These are phyloP conservation scores for Echeneis naucrates DNA, from an alignment of 2,797 vertebrate species.

Conservation along the genomic window DNA sequence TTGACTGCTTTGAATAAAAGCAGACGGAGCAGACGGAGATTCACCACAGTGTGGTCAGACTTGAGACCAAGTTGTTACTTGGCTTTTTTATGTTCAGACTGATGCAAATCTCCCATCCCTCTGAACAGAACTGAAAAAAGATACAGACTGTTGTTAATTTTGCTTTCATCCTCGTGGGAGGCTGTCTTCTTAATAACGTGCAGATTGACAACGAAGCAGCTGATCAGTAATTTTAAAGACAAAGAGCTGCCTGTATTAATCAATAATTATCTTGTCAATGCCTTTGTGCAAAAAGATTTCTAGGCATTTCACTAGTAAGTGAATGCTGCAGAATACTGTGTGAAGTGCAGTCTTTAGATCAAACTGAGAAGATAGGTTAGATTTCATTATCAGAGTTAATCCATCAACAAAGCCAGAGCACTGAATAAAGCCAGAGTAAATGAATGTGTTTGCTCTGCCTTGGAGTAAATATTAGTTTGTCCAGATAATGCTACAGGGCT, in stretches of 20 bases:
- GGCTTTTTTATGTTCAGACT: constrained; percentile 85
- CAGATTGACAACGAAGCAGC: constrained; percentile 57
- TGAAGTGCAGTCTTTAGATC: constrained; percentile 66
- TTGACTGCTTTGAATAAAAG: too few relatives aligned
- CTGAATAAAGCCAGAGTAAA: constrained; percentile 75
- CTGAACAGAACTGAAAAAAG: constrained; percentile 70
- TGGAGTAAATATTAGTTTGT: constrained; percentile 85
- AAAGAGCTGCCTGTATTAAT: constrained; percentile 21
- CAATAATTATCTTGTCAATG: not conserved
- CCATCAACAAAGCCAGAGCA: constrained; percentile 78
- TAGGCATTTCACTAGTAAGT: constrained; percentile 58
- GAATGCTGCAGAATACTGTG: constrained; percentile 54
- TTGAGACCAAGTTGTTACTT: constrained; percentile 85
- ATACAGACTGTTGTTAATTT: constrained; percentile 74
- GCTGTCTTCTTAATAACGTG: constrained; percentile 50
- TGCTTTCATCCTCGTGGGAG: constrained; percentile 68
- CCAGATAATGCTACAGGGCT: constrained; percentile 77
- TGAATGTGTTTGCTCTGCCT: constrained; percentile 77
- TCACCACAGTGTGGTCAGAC: constrained; percentile 87
- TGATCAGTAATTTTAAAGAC: constrained; percentile 58
- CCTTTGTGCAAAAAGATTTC: constrained; percentile 15
- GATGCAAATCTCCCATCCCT: constrained; percentile 82
- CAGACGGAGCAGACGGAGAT: constrained; percentile 85
- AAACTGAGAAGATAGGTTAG: constrained; percentile 66
- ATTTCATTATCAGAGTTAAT: constrained; percentile 80